phyloP scores from a whole-genome alignment of 2,797 vertebrate species.

The Falco naumanni region DNA sequence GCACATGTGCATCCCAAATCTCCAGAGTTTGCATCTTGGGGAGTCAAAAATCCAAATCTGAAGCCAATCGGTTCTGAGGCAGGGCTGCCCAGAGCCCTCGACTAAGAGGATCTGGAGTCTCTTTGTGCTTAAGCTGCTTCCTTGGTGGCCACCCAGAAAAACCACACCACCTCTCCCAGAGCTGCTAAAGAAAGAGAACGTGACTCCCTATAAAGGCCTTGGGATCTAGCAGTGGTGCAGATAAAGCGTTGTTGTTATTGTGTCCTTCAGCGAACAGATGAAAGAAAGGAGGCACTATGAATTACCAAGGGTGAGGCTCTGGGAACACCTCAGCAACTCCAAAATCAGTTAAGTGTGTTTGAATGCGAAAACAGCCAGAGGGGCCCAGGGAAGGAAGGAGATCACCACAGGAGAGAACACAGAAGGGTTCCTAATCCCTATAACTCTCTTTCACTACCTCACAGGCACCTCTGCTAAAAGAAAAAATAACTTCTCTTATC shows the following conservation, averaged over 20 bases:
- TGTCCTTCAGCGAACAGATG: slow-evolving; percentile 43
- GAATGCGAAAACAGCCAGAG: slow-evolving; percentile 57
- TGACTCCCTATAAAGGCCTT: background rate
- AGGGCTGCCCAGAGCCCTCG: background rate
- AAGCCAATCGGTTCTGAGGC: background rate
- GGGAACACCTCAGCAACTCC: slow-evolving; percentile 31
- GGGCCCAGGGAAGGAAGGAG: slow-evolving; percentile 18
- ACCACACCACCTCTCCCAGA: background rate
- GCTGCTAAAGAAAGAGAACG: background rate
- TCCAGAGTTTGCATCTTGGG: background rate
- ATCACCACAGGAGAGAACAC: slow-evolving; percentile 17
- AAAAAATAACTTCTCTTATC: background rate
- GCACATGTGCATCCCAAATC: accelerated
- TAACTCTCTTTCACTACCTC: slow-evolving; percentile 36
- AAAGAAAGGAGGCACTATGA: slow-evolving; percentile 37
- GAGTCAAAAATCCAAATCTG: background rate
- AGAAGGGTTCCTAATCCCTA: slow-evolving; percentile 56
- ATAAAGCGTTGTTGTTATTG: slow-evolving; percentile 3
- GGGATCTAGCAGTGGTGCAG: background rate
- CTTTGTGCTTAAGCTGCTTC: background rate
- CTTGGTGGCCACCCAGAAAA: background rate
- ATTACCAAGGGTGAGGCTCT: slow-evolving; percentile 61
- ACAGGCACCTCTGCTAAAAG: slow-evolving; percentile 9
- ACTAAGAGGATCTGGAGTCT: background rate
- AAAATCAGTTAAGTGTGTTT: slow-evolving; percentile 27